Base-by-base conservation (phyloP, 37 sponge, comb jelly and placozoan species). In the Tethya wilhelma region DNA sequence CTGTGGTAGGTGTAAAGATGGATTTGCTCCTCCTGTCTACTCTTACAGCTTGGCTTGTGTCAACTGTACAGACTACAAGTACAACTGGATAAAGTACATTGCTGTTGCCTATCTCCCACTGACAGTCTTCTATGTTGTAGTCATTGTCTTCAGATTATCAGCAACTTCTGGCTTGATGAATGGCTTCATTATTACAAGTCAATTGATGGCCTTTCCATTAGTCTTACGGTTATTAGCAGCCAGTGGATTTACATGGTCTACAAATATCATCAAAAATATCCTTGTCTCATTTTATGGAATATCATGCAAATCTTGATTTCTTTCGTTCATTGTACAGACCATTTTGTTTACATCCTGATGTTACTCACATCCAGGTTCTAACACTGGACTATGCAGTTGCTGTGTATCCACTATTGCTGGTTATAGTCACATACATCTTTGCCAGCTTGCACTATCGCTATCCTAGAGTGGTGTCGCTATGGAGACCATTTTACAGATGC, bases 1-100 rank as follows among this genome's bases (percentile, higher is more conserved):
- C 2, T 81, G 81, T 71, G 71, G 81, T 26, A 57, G 59, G 22
- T 81, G 81, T 39, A 53, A 28, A 17, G n/a, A 39, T 9, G 63
- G 36, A 11, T 55, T 26, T 14, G 44, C 56, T 1, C 22, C n/a
- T 38, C 72, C 81, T 9, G 62, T 81, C 14, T 71, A 81, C 45
- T 71, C 81, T 12, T 81, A 81, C 36, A 39, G 40, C 56, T 44
- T 59, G 1, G 6, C 9, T 12, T 81, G 81, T 59, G 72, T 71
- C 8, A 38, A 38, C 3, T 81, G 81, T 36, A 37, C 12, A 4
- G 3, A 40, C 28, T 31, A 2, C 7, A 9, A 4, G 6, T 9
- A 22, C 5, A 39, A 56, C 77, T 34, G 56, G 64, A 25, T 65
- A 55, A 65, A 33, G 38, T 67, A 45, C 30, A 20, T 66, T 4